Base-by-base conservation (phyloP, 1,140 invertebrate genomes). In the Cyphomyrmex costatus region DNA sequence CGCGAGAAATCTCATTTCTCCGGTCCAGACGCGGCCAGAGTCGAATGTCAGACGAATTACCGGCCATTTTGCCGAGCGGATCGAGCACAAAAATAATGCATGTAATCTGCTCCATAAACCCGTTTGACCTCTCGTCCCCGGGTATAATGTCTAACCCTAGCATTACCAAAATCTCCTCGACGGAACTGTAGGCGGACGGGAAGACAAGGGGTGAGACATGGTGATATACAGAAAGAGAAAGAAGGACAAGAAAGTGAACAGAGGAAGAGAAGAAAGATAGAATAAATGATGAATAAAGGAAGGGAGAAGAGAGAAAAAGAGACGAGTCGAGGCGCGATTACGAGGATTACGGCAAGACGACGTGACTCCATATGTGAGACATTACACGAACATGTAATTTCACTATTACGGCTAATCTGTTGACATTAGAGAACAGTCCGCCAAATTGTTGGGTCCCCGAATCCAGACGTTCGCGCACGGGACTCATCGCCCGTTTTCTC, bases 341-440 rank as follows among this genome's bases (percentile, higher is more conserved):
- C 88, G 83, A 89, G 90, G 86, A 92, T 92, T 92, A 89, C 88
- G 87, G 85, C 63, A 88, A 90, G 84, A 42, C 90, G 90, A 93
- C 92, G 93, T 92, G 92, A 91, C 91, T 92, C 83, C 88, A 78
- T 85, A 92, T 87, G 90, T 87, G 92, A 88, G 92, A 90, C 63
- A 80, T 90, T 90, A 92, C 91, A 77, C 90, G 92, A 94, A 94
- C 93, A 89, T 94, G 94, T 95, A 95, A 95, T 95, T 95, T 95
- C 92, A 94, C 91, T 93, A 95, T 95, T 94, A 95, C 93, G 89
- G 91, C 92, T 94, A 95, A 95, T 95, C 94, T 95, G 94, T 95
- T 95, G 94, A 95, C 94, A 95, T 95, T 95, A 94, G 91, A 90
- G 90, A 86, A 89, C 88, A 92, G 91, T 92, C 86, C 60, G 79